phyloP scores from a whole-genome alignment of 2,888 invertebrate genomes.

The Lissocephala sabroskyi region DNA sequence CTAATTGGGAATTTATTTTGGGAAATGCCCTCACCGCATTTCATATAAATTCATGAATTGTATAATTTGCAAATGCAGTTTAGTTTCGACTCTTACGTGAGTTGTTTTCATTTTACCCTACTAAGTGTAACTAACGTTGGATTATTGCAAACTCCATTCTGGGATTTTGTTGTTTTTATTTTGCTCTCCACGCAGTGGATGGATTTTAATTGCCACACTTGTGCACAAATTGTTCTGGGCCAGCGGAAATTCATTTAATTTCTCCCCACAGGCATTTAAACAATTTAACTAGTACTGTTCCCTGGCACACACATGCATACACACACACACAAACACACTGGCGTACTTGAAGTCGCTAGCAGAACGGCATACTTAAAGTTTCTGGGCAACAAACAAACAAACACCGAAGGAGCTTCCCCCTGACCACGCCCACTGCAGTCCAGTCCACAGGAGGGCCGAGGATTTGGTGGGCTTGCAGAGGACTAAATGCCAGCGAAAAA shows the following conservation, averaged over 20 bases:
- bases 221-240: constrained; percentile 15
- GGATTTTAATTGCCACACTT: constrained; percentile 34
- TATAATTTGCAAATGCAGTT: no score
- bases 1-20: no score
- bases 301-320: background rate
- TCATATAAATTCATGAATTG: no score
- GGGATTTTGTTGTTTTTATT: background rate
- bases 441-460: no score
- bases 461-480: no score
- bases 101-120: no score
- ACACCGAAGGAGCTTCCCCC: no score
- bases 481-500: constrained; percentile 34
- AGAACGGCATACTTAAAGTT: constrained; percentile 39
- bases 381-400: constrained; percentile 31
- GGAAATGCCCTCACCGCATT: no score
- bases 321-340: constrained; percentile 6
- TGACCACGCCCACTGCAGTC: no score
- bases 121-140: no score
- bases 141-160: no score
- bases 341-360: constrained; percentile 14
- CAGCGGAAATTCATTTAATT: constrained; percentile 30
- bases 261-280: constrained; percentile 23
- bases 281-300: constrained; percentile 27
- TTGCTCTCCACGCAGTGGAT: background rate
- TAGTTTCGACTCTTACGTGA: no score